Conservation (phyloP, 2,797 vertebrate species). For the Hydrophis major region DNA sequence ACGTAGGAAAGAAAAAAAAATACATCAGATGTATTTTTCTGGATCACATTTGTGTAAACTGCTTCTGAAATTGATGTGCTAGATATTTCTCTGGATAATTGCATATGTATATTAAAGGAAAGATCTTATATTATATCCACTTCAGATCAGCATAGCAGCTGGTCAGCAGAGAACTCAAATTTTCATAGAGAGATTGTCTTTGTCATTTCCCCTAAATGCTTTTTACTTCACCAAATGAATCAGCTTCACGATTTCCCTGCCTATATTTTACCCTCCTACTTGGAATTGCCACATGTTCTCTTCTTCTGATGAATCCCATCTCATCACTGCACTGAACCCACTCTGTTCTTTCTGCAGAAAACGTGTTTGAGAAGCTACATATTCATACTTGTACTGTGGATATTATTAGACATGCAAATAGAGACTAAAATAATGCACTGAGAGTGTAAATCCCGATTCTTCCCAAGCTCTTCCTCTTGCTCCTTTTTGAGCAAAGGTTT, state of each 20-base stretch:
- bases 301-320: background rate
- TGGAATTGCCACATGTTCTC: background rate
- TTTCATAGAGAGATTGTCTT: background rate
- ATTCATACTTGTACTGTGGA: background rate
- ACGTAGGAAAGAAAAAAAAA: background rate
- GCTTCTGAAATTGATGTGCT: background rate
- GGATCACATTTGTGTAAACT: background rate
- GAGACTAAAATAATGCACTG: background rate
- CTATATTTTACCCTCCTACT: constrained; percentile 4
- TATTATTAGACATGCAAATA: constrained; percentile 13
- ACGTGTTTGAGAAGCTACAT: background rate
- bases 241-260: background rate
- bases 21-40: background rate
- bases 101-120: background rate
- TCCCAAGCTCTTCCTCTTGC: background rate
- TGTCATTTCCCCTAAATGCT: background rate
- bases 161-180: background rate
- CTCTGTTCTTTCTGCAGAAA: accelerated
- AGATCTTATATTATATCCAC: background rate
- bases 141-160: background rate
- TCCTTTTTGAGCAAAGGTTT: constrained; percentile 19
- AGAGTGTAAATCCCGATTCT: background rate
- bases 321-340: background rate
- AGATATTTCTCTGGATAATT: background rate
- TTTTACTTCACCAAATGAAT: background rate